phyloP scores from a whole-genome alignment of 2,113 vertebrate genomes.

The Prionailurus bengalensis region DNA sequence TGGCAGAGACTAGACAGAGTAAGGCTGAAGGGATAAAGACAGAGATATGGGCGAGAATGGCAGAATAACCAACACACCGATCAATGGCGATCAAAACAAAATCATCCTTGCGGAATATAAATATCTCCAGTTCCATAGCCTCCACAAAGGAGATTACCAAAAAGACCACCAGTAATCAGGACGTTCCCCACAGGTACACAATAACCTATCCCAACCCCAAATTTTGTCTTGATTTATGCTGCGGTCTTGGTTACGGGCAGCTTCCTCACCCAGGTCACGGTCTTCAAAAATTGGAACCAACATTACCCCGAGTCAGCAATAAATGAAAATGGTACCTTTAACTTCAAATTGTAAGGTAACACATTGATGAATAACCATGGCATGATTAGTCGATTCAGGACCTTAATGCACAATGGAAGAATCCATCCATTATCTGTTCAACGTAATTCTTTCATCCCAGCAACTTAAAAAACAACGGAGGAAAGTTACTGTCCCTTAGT shows the following conservation, averaged over 20 bases:
- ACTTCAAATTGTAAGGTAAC: slow-evolving; percentile 88
- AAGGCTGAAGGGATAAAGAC: not conserved
- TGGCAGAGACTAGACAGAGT: not conserved
- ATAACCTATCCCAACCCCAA: not conserved
- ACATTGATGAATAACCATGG: slow-evolving; percentile 87
- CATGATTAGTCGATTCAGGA: slow-evolving; percentile 86
- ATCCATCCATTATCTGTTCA: slow-evolving; percentile 88
- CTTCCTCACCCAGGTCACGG: slow-evolving; percentile 73
- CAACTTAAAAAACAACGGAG: slow-evolving; percentile 87
- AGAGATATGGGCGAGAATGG: not conserved
- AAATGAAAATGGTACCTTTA: slow-evolving; percentile 86
- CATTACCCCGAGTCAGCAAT: slow-evolving; percentile 85
- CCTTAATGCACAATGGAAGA: slow-evolving; percentile 86
- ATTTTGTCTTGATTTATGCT: slow-evolving; percentile 79
- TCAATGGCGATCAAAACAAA: not conserved
- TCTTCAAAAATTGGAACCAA: slow-evolving; percentile 82
- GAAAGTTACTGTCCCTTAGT: slow-evolving; percentile 89
- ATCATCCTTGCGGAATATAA: not conserved
- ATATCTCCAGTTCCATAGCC: not conserved
- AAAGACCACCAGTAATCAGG: not conserved
- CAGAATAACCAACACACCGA: not conserved
- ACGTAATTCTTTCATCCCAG: slow-evolving; percentile 86
- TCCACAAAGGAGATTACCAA: not conserved
- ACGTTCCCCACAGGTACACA: accelerated
- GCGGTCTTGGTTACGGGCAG: slow-evolving; percentile 74